A percentile compares a stretch with the other conserved stretches of the same genome.
phyloP scores from a whole-genome alignment of 2,888 invertebrate genomes.

The Lasioglossum figueresi region DNA sequence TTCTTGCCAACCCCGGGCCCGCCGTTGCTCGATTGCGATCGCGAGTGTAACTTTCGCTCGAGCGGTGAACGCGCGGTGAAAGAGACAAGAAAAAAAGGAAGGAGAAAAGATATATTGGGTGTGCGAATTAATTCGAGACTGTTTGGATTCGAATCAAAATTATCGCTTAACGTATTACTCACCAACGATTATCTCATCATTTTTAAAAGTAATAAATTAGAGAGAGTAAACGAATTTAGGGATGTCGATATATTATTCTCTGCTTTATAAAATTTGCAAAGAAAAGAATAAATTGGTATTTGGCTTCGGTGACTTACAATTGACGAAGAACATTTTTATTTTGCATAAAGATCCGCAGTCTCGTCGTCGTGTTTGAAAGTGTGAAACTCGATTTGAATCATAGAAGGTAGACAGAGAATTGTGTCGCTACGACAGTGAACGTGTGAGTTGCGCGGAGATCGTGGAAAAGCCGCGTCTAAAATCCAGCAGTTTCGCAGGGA shows the following conservation, averaged over 20 bases:
- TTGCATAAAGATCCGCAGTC: too few relatives aligned
- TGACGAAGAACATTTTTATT: too few relatives aligned
- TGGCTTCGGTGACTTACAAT: too few relatives aligned
- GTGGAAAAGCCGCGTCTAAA: neutral
- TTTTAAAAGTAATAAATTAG: too few relatives aligned
- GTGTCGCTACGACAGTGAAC: neutral
- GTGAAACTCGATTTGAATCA: neutral
- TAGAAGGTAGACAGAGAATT: neutral
- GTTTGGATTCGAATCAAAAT: neutral
- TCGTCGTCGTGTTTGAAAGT: too few relatives aligned
- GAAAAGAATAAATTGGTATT: too few relatives aligned
- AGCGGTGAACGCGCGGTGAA: neutral
- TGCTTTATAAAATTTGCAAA: too few relatives aligned
- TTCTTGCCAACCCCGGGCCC: constrained; percentile 4
- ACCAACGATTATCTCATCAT: too few relatives aligned
- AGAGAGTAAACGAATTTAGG: too few relatives aligned
- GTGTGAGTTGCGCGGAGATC: too few relatives aligned
- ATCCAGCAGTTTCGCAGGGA: neutral
- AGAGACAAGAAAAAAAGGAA: neutral
- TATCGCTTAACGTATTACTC: neutral
- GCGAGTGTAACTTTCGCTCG: constrained; percentile 19
- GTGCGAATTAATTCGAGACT: neutral
- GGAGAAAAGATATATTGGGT: neutral
- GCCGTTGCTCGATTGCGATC: constrained; percentile 28
- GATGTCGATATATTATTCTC: too few relatives aligned